Conservation (phyloP, 2,797 vertebrate genomes). For the Micrastur ruficollis region DNA sequence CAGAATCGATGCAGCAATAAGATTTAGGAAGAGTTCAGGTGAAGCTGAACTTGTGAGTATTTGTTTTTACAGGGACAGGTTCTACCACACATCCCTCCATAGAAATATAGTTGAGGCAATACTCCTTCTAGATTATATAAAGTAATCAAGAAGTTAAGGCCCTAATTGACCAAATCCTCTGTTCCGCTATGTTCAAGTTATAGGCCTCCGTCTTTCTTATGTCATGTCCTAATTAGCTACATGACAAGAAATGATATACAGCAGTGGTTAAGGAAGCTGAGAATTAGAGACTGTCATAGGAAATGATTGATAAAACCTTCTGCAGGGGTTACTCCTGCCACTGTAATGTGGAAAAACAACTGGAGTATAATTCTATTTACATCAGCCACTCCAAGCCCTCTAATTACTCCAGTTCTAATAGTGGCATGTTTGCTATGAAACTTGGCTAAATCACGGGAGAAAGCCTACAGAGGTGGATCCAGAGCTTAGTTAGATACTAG, state of each 20-base stretch:
- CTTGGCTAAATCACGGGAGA: neutral
- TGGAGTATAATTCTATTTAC: constrained; percentile 15
- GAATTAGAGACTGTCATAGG: neutral
- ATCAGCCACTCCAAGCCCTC: neutral
- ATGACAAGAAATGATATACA: neutral
- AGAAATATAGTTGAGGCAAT: neutral
- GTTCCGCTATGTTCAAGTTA: neutral
- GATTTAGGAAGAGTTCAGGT: neutral
- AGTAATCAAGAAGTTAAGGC: neutral
- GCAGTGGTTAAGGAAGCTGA: neutral
- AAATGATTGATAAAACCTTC: constrained; percentile 20
- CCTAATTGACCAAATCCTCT: neutral
- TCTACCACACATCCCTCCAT: neutral
- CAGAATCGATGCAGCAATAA: neutral
- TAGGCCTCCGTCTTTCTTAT: neutral
- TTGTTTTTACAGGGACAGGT: neutral
- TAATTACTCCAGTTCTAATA: neutral
- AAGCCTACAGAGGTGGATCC: neutral
- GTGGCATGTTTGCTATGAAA: neutral
- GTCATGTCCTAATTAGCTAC: neutral
- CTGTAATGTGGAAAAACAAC: neutral
- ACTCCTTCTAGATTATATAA: neutral
- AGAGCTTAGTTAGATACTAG: neutral
- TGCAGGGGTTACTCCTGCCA: neutral
- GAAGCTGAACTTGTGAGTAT: neutral